A percentile compares a stretch with the other conserved stretches of the same genome.
phyloP scores from a whole-genome alignment of 2,797 vertebrate species.

The Neostethus bicornis region DNA sequence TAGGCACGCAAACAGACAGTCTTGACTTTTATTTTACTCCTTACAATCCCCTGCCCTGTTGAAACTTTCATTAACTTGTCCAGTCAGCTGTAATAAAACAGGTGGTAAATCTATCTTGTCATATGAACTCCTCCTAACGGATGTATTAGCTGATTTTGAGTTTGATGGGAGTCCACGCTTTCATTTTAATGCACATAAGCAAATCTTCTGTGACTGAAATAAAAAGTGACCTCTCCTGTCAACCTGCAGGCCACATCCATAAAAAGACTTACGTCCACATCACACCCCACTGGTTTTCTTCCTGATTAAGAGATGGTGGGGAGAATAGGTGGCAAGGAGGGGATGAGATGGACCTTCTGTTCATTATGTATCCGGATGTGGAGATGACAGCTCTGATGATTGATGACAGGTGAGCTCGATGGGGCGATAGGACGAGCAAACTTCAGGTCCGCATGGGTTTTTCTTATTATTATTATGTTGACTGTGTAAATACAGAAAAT shows the following conservation, averaged over 20 bases:
- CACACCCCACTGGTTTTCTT: conserved; percentile 20
- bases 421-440: conserved; percentile 33
- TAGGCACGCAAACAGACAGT: conserved; percentile 1
- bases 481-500: conserved; percentile 31
- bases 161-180: not conserved
- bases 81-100: conserved; percentile 28
- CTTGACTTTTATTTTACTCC: not conserved
- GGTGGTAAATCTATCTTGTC: conserved; percentile 9
- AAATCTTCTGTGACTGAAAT: conserved; percentile 48
- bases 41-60: conserved; percentile 5
- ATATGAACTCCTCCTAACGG: conserved; percentile 9
- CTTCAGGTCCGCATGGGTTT: conserved; percentile 4
- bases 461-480: conserved; percentile 11
- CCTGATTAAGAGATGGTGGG: conserved; percentile 53
- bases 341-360: conserved; percentile 26
- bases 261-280: conserved; percentile 62
- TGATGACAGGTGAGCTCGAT: conserved; percentile 30
- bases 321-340: conserved; percentile 20
- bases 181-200: not conserved
- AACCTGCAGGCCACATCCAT: conserved; percentile 27
- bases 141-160: conserved; percentile 4
- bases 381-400: conserved; percentile 38
- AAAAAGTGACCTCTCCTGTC: conserved; percentile 57
- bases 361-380: conserved; percentile 48
- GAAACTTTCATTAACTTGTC: conserved; percentile 36